Evolutionary conservation across 2,888 invertebrate genomes (phyloP).

Genomic region (Laspeyria flexula): DNA sequence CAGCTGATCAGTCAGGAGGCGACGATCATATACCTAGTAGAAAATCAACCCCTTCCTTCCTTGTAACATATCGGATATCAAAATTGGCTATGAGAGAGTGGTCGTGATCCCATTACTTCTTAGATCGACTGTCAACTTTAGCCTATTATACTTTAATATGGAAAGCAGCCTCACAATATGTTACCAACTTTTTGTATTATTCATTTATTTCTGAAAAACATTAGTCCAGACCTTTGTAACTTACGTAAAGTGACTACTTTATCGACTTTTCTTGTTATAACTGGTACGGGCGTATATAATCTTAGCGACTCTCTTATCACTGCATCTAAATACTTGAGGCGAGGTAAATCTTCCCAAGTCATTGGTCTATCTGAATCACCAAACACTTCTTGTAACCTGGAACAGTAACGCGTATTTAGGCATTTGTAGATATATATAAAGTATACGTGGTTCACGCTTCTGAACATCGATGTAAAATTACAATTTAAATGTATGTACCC

Average conservation of each 20-base stretch:
- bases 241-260: slow-evolving; percentile 34
- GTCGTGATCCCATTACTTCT: too few relatives aligned
- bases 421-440: neutral
- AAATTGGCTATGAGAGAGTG: too few relatives aligned
- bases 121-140: too few relatives aligned
- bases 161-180: too few relatives aligned
- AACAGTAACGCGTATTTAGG: neutral
- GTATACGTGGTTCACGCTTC: too few relatives aligned
- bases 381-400: slow-evolving; percentile 32
- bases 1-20: too few relatives aligned
- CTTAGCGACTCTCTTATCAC: slow-evolving; percentile 46
- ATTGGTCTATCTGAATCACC: slow-evolving; percentile 33
- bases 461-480: too few relatives aligned
- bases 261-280: slow-evolving; percentile 34
- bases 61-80: too few relatives aligned
- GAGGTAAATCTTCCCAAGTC: slow-evolving; percentile 35
- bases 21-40: too few relatives aligned
- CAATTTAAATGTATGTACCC: too few relatives aligned
- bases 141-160: too few relatives aligned
- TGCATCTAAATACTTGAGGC: slow-evolving; percentile 44
- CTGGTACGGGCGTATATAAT: slow-evolving; percentile 45
- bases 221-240: slow-evolving; percentile 1
- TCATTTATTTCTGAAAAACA: neutral
- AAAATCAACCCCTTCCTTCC: too few relatives aligned
- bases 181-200: neutral